Evolutionary conservation across 1,140 invertebrate genomes (phyloP).

Genomic region (Vanessa atalanta): DNA sequence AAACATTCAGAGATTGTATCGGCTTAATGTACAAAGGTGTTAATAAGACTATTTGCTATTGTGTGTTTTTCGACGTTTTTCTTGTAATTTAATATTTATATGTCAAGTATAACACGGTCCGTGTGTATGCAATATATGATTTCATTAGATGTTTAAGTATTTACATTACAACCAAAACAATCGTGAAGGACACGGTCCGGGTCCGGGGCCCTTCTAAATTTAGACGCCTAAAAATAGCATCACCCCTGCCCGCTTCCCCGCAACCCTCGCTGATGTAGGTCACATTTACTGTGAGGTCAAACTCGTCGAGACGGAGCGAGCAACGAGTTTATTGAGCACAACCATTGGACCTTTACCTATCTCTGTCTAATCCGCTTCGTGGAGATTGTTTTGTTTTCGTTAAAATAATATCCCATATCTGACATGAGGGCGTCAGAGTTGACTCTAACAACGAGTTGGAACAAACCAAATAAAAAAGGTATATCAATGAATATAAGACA

Average conservation of each 20-base stretch:
- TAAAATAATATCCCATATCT: too few relatives aligned
- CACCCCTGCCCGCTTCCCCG: conserved; percentile 23
- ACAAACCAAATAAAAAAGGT: too few relatives aligned
- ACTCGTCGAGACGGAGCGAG: neutral
- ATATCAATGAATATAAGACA: too few relatives aligned
- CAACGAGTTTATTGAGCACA: neutral
- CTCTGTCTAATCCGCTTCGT: conserved; percentile 12
- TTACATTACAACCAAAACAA: conserved; percentile 31
- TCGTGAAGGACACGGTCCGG: conserved; percentile 46
- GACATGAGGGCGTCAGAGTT: too few relatives aligned
- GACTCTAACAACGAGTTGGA: too few relatives aligned
- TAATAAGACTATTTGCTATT: too few relatives aligned
- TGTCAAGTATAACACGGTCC: too few relatives aligned
- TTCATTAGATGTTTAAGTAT: conserved; percentile 5
- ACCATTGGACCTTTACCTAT: conserved; percentile 7
- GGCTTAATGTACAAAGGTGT: too few relatives aligned
- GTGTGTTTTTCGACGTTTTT: too few relatives aligned
- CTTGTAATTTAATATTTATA: too few relatives aligned
- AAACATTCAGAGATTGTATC: too few relatives aligned
- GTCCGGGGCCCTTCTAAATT: conserved; percentile 60
- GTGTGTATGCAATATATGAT: neutral
- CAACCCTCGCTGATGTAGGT: conserved; percentile 44
- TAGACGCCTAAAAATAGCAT: conserved; percentile 63
- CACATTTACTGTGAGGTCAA: conserved; percentile 36
- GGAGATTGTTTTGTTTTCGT: neutral